Conservation (phyloP, 2,113 vertebrate species). For the Lota lota region DNA sequence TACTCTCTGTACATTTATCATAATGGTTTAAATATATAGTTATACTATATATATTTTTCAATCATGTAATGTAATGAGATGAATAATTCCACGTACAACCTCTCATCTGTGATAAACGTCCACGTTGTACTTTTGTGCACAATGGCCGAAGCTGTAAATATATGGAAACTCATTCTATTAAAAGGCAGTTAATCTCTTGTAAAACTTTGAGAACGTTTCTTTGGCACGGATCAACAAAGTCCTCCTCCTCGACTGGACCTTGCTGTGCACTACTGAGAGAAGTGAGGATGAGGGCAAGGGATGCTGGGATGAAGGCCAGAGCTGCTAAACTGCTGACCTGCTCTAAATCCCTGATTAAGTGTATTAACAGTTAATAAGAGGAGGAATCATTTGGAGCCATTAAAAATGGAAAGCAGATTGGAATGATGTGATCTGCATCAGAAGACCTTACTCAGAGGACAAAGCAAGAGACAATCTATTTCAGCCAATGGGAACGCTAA, state of each 20-base stretch:
- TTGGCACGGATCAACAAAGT: conserved; percentile 27
- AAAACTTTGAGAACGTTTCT: conserved; percentile 39
- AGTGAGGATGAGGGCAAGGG: conserved; percentile 39
- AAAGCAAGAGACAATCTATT: conserved; percentile 74
- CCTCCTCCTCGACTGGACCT: conserved; percentile 38
- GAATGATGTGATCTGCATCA: conserved; percentile 68
- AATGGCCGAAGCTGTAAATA: conserved; percentile 37
- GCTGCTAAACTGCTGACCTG: conserved; percentile 51
- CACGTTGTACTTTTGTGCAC: conserved; percentile 37
- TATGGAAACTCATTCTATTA: conserved; percentile 29
- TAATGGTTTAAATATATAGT: too few species aligned
- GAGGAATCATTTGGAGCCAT: conserved; percentile 57
- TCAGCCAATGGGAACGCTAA: conserved; percentile 70
- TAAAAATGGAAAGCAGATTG: conserved; percentile 62
- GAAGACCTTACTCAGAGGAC: conserved; percentile 65
- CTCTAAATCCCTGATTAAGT: conserved; percentile 54
- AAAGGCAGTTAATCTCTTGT: conserved; percentile 51
- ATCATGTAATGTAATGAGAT: conserved; percentile 24
- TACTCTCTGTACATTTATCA: too few species aligned
- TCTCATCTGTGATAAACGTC: conserved; percentile 19
- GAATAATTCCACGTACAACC: conserved; percentile 37
- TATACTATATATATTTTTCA: too few species aligned
- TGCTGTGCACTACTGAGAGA: background rate
- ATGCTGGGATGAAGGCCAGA: conserved; percentile 55
- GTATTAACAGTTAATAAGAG: conserved; percentile 62